Conservation (phyloP, 1,140 invertebrate species). For the Armadillidium nasatum region DNA sequence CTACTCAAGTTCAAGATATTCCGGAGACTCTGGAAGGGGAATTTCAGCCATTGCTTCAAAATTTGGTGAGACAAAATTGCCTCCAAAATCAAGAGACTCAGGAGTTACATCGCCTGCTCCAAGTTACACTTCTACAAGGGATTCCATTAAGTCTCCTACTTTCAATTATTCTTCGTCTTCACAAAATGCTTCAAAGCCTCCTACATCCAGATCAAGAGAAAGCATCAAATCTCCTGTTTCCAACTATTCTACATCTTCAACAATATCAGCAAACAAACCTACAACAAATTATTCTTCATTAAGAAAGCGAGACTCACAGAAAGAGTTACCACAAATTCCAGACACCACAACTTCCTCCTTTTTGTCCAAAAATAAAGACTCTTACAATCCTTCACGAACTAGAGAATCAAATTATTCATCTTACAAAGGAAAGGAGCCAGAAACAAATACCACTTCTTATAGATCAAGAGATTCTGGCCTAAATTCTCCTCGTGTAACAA, state of each 20-base stretch:
- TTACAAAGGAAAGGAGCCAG: neutral
- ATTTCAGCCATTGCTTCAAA: slow-evolving; percentile 23
- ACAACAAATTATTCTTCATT: too few species aligned
- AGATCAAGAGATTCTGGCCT: neutral
- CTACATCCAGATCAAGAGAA: neutral
- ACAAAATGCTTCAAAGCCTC: neutral
- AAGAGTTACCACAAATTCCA: too few species aligned
- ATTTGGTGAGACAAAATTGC: slow-evolving; percentile 21
- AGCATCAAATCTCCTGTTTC: neutral
- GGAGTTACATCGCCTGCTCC: neutral
- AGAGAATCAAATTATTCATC: neutral
- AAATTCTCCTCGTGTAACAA: neutral
- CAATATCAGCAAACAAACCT: too few species aligned
- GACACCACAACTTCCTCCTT: too few species aligned
- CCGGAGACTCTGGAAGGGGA: slow-evolving; percentile 3
- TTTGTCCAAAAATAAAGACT: too few species aligned
- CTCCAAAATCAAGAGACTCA: neutral
- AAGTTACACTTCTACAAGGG: neutral
- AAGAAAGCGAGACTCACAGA: too few species aligned
- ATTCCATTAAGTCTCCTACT: neutral
- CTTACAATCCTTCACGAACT: neutral
- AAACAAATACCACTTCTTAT: neutral
- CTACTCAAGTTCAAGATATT: slow-evolving; percentile 23
- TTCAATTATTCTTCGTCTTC: neutral
- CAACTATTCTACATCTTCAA: neutral